Evolutionary conservation across 2,888 invertebrate genomes (phyloP), one percentile per base, ranked within the genome.

Genomic region (Seira ritae): DNA sequence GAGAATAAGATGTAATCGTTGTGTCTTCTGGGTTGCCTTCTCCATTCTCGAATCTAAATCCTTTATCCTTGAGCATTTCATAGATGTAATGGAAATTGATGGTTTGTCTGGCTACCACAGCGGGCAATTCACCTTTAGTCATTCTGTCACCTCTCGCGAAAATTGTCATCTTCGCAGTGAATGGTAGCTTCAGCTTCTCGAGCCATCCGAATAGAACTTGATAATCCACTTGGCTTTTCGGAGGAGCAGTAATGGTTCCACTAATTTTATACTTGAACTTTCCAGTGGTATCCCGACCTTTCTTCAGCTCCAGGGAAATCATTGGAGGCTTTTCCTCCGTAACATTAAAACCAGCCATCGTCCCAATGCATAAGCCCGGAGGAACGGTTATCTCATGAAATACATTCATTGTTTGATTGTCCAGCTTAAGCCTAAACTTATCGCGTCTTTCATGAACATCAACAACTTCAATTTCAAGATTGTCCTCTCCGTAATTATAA

Each of bases 361-460:
- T 31, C 15, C 76, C 76, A 68, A 76, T 76, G 68, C 24, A 50
- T 6, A 76, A 15, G 4, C 76, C 76, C 15, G 76, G 68, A 0
- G 76, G 60, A 10, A 55, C 76, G 22, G 19, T 68, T 0, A 76
- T 0, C 10, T 23, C 76, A 19, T 68, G 15, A 55, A 76, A 76
- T 1, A 22, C 68, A 12, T 1, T 22, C 68, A 69, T 68, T 6
- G 31, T 2, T 10, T n/a, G 55, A 8, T 24, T 71, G 4, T 71
- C 55, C 1, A n/a, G 1, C 31, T 69, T 69, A 0, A 76, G 10
- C 17, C 31, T 68, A 68, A 76, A 76, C 17, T 20, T 76, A 19
- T 76, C 76, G 8, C 67, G 19, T 20, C 76, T 50, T 60, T 76
- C 76, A 24, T 76, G 76, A 8, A 68, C 31, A 15, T 76, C 76